Evolutionary conservation across 2,113 vertebrate genomes (phyloP), one percentile per base, ranked within the genome.

Genomic region (Eurystomus gularis): DNA sequence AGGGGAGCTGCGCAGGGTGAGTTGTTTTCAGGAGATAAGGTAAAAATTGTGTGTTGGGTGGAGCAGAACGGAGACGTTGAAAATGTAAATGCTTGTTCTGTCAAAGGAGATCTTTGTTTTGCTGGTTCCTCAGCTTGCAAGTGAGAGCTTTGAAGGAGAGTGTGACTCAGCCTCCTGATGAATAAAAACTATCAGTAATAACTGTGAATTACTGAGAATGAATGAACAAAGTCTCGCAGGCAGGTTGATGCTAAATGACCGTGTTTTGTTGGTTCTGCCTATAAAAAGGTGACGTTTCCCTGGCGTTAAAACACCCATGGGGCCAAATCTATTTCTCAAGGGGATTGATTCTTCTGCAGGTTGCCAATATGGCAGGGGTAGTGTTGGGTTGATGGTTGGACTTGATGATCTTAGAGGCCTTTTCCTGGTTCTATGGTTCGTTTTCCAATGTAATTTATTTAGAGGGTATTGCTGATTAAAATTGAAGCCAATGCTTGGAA

Each of bases 201-300:
- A 55, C 42, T 13, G 29, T 9, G 65, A n/a, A 12, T 75, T 44
- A 14, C 26, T n/a, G 51, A 51, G 44, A 65, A 73, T 73, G n/a
- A 31, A 33, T 24, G 13, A 81, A 11, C 44, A 16, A 31, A 26
- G 49, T 33, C 19, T 46, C 13, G 35, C 44, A 3, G 3, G 16
- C 14, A 20, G 39, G 21, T 69, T 33, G 4, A 24, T 19, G 42
- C 12, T 48, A 23, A 72, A 39, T 13, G 4, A 35, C 39, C 8
- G 0, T 3, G 48, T 72, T 37, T 46, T 46, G 25, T 35, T 78
- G 55, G 12, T 46, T 75, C 71, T 79, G 33, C 60, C 46, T 70
- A 2, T n/a, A 26, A 33, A 49, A 85, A 55, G 33, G 7, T n/a
- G 4, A 10, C 1, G 3, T 1, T 1, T 46, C 39, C 20, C 7